These are phyloP conservation scores for Cyclura pinguis DNA, from an alignment of 2,797 vertebrate genomes.

Conservation along the genomic window DNA sequence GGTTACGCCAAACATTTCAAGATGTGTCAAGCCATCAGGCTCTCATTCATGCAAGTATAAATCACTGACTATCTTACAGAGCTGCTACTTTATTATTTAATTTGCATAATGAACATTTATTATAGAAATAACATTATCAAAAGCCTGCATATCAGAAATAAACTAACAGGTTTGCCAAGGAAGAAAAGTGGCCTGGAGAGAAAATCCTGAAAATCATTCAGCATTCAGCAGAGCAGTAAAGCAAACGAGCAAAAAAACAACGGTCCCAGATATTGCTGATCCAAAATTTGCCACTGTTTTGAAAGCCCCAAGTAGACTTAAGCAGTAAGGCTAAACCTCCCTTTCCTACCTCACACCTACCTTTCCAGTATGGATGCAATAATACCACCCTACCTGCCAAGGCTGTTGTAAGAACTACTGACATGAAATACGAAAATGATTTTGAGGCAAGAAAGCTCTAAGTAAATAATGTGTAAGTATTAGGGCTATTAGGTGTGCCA, in stretches of 20 bases:
- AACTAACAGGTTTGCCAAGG: slow-evolving; percentile 70
- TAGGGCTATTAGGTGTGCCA: background rate
- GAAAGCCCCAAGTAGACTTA: background rate
- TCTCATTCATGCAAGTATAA: slow-evolving; percentile 69
- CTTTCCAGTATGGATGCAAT: background rate
- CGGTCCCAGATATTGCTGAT: background rate
- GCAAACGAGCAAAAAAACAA: background rate
- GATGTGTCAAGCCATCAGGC: slow-evolving; percentile 59
- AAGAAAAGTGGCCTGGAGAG: slow-evolving; percentile 60
- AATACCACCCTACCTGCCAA: background rate
- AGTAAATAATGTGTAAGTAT: background rate
- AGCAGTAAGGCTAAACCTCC: background rate
- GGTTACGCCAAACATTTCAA: slow-evolving; percentile 64
- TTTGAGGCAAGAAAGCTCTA: background rate
- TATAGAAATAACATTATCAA: slow-evolving; percentile 73
- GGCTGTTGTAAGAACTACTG: too few relatives aligned
- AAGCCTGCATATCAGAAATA: slow-evolving; percentile 65
- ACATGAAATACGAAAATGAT: background rate
- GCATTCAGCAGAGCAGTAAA: background rate
- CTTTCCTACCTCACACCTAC: background rate
- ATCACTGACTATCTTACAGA: slow-evolving; percentile 57
- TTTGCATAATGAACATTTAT: slow-evolving; percentile 73
- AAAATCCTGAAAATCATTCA: slow-evolving; percentile 59
- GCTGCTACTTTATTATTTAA: slow-evolving; percentile 70
- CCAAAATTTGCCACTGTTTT: background rate